Conservation (phyloP, 2,888 invertebrate species). For the Parnassius apollo region DNA sequence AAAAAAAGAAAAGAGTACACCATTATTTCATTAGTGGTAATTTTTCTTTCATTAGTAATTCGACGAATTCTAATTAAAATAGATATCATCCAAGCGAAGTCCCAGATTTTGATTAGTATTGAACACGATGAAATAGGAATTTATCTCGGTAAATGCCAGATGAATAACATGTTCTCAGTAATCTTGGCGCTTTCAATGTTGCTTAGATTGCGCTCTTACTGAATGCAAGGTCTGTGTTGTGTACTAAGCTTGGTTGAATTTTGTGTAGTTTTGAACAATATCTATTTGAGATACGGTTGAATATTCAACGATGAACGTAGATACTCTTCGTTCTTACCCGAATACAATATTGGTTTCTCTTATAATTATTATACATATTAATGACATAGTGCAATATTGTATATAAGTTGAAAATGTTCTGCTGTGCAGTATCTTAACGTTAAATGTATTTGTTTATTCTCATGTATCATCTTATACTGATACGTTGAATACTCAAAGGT, state of each 20-base stretch:
- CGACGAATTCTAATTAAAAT: no score
- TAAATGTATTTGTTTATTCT: constrained; percentile 11
- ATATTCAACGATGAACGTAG: background rate
- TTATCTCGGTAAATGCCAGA: background rate
- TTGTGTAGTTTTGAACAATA: background rate
- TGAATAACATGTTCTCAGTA: constrained; percentile 18
- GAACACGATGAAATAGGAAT: no score
- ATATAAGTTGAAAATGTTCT: background rate
- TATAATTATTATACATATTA: constrained; percentile 17
- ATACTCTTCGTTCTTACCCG: background rate
- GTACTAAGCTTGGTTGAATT: background rate
- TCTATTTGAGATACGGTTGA: background rate
- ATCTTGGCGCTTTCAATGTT: constrained; percentile 12
- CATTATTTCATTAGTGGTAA: no score
- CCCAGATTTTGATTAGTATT: no score
- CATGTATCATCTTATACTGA: background rate
- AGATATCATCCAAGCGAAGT: no score
- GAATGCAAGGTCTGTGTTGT: background rate
- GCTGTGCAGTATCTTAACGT: no score
- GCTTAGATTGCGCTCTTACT: constrained; percentile 8
- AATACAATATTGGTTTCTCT: constrained; percentile 18
- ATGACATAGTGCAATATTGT: constrained; percentile 11
- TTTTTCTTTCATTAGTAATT: no score
- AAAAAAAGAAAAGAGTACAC: no score
- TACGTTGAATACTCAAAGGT: background rate